Evolutionary conservation across 2,797 vertebrate species (phyloP).

Genomic region (Perodicticus potto): DNA sequence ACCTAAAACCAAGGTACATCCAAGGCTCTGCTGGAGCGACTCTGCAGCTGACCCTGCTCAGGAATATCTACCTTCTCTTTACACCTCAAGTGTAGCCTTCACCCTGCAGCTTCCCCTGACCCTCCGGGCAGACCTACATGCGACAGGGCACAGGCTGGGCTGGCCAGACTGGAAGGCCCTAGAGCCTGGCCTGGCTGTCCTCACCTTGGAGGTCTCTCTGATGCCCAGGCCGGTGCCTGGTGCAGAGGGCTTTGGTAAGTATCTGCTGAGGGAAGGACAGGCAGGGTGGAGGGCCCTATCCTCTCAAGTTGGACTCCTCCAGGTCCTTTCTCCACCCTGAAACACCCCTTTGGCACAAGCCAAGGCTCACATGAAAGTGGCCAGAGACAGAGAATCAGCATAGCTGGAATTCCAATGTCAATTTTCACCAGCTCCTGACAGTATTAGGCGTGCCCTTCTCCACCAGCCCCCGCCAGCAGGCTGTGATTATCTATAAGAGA

Average conservation of each 20-base stretch:
- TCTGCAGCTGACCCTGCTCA: not conserved
- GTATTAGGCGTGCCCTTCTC: not conserved
- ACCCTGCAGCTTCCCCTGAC: not conserved
- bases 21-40: not conserved
- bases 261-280: not conserved
- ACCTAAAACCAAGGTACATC: not conserved
- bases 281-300: not conserved
- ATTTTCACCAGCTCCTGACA: not conserved
- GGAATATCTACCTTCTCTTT: not conserved
- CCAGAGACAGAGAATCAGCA: not conserved
- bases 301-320: not conserved
- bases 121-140: not conserved
- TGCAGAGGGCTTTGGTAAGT: not conserved
- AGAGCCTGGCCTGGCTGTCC: not conserved
- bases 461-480: not conserved
- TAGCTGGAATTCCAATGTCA: constrained; percentile 62
- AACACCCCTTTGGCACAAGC: not conserved
- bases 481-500: not conserved
- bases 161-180: not conserved
- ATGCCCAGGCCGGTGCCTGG: not conserved
- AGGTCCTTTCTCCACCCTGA: not conserved
- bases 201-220: not conserved
- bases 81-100: not conserved
- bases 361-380: not conserved
- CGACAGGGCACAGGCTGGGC: not conserved